These are phyloP conservation scores for Tyrannus savana DNA, from an alignment of 2,113 vertebrate species.

Conservation along the genomic window DNA sequence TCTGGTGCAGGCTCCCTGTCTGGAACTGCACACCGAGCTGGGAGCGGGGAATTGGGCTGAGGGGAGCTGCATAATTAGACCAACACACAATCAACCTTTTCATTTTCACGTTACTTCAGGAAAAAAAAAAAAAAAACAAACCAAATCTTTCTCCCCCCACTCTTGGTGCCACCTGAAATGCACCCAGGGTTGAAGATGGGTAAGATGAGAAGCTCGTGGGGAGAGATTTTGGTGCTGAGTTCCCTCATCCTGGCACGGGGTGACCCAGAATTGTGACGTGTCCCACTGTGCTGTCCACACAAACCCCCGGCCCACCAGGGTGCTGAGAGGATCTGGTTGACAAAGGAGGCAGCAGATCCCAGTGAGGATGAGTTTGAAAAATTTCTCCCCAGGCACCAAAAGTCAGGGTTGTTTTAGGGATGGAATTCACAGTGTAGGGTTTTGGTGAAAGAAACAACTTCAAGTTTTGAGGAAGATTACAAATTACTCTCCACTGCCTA, in stretches of 20 bases:
- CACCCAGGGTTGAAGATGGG: not conserved
- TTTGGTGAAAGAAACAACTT: not conserved
- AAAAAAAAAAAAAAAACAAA: not conserved
- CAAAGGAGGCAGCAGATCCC: not conserved
- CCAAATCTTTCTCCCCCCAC: not conserved
- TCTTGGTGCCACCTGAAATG: slow-evolving; percentile 2
- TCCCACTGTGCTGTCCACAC: not conserved
- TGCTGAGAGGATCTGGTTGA: not conserved
- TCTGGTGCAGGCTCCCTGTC: slow-evolving; percentile 68
- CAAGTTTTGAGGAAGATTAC: not conserved
- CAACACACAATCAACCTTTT: slow-evolving; percentile 77
- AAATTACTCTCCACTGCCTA: not conserved
- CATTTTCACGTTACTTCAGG: slow-evolving; percentile 62
- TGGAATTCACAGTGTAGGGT: fast-evolving
- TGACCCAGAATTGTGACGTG: not conserved
- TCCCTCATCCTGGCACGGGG: not conserved
- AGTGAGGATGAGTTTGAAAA: not conserved
- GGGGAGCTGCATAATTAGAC: slow-evolving; percentile 68
- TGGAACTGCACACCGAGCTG: slow-evolving; percentile 75
- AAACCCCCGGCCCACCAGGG: not conserved
- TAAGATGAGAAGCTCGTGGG: not conserved
- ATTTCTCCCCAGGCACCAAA: not conserved
- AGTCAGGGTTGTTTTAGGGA: not conserved
- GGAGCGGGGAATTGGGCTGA: slow-evolving; percentile 68
- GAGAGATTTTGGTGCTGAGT: not conserved